phyloP scores from a whole-genome alignment of 2,797 vertebrate species.

The Bucorvus abyssinicus region DNA sequence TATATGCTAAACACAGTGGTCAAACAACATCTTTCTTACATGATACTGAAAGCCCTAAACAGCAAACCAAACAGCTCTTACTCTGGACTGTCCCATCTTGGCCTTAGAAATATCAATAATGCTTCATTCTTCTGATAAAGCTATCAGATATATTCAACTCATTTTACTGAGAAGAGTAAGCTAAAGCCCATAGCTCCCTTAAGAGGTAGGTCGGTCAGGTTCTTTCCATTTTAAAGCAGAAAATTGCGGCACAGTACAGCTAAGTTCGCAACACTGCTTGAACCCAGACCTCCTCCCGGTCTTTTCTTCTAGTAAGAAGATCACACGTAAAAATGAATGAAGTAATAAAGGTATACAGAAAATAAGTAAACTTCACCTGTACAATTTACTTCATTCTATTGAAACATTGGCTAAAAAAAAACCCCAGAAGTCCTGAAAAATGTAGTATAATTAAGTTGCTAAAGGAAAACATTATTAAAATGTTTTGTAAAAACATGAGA shows the following conservation, averaged over 20 bases:
- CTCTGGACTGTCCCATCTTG: neutral
- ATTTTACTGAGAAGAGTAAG: neutral
- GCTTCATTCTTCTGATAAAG: neutral
- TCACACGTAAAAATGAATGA: neutral
- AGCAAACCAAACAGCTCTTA: neutral
- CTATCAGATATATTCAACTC: neutral
- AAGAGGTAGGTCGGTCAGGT: neutral
- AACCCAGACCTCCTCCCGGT: neutral
- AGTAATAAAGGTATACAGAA: neutral
- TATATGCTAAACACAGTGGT: neutral
- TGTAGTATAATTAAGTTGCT: neutral
- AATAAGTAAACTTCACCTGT: neutral
- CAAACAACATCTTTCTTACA: neutral
- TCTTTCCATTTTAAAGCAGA: neutral
- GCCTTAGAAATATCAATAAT: neutral
- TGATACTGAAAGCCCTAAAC: neutral
- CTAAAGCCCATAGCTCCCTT: neutral
- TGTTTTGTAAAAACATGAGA: neutral
- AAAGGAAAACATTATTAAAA: neutral
- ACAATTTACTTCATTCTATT: neutral
- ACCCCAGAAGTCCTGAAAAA: neutral
- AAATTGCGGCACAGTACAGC: neutral
- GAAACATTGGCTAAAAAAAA: neutral
- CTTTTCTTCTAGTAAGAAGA: neutral
- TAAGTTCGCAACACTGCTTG: neutral